A percentile compares a stretch with the other conserved stretches of the same genome.
Evolutionary conservation across 53 echinoderm and acorn worm species (phyloP).

Genomic region (Crossaster papposus): DNA sequence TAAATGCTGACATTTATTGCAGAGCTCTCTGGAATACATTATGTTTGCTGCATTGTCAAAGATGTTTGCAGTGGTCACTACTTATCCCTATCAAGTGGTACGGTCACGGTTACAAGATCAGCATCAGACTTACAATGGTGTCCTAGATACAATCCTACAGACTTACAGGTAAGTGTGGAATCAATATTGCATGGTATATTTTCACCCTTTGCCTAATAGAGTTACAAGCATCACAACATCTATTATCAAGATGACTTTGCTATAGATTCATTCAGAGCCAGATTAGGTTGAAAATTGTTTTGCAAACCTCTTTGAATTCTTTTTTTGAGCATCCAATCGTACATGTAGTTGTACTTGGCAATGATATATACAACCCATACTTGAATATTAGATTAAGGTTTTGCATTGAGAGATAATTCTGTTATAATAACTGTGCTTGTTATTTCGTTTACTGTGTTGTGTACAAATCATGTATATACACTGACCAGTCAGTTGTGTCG

Average conservation of each 20-base stretch:
- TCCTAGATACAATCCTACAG: constrained; percentile 65
- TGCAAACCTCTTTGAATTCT: background rate
- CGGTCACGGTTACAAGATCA: constrained; percentile 92
- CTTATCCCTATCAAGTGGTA: constrained; percentile 98
- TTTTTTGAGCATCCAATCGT: no score
- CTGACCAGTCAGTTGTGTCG: no score
- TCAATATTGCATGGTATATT: background rate
- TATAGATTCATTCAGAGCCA: background rate
- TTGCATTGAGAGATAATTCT: no score
- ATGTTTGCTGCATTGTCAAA: constrained; percentile 91
- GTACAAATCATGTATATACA: no score
- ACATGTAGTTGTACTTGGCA: no score
- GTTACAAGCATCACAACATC: background rate
- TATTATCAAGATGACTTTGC: background rate
- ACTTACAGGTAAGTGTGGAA: constrained; percentile 74
- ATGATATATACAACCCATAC: no score
- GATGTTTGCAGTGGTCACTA: constrained; percentile 93
- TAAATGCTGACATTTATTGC: constrained; percentile 4
- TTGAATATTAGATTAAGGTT: no score
- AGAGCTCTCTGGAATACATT: constrained; percentile 85
- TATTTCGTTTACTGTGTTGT: no score
- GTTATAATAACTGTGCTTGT: no score
- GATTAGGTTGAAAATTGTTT: background rate
- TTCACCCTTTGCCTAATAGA: background rate
- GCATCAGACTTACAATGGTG: constrained; percentile 82